phyloP scores from a whole-genome alignment of 2,888 invertebrate species.

The Ormyrus rosae region DNA sequence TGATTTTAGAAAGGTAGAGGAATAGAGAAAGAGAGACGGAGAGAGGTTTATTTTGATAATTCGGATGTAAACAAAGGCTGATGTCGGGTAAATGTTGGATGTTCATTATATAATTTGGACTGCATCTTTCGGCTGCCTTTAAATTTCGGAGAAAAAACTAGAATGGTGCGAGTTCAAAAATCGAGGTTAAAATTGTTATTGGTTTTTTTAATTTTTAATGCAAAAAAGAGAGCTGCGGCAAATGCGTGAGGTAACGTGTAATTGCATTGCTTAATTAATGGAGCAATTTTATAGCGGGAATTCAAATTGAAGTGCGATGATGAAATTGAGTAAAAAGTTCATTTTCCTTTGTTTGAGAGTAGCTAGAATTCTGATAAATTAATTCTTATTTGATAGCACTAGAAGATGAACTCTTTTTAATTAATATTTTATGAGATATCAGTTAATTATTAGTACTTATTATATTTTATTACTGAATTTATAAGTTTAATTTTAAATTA shows the following conservation, averaged over 20 bases:
- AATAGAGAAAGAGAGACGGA: constrained; percentile 21
- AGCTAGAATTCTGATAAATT: no score
- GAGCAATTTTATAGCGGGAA: constrained; percentile 9
- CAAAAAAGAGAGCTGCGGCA: background rate
- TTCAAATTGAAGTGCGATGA: background rate
- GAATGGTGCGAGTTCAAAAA: background rate
- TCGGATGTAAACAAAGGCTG: constrained; percentile 69
- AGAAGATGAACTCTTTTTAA: no score
- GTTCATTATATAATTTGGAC: constrained; percentile 51
- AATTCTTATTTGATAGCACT: constrained; percentile 34
- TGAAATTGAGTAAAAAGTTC: background rate
- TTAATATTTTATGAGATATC: no score
- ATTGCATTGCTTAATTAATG: background rate
- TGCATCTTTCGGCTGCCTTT: background rate
- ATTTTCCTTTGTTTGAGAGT: background rate
- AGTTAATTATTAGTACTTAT: no score
- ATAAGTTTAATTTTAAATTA: no score
- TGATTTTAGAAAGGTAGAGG: background rate
- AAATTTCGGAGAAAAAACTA: no score
- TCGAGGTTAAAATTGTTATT: background rate
- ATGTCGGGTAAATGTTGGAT: constrained; percentile 26
- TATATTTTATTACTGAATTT: no score
- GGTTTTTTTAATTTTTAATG: constrained; percentile 3
- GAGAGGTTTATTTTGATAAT: constrained; percentile 67
- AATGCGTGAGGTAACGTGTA: background rate